Conservation (phyloP, 1,140 invertebrate species). For the Drosophila equinoxialis region DNA sequence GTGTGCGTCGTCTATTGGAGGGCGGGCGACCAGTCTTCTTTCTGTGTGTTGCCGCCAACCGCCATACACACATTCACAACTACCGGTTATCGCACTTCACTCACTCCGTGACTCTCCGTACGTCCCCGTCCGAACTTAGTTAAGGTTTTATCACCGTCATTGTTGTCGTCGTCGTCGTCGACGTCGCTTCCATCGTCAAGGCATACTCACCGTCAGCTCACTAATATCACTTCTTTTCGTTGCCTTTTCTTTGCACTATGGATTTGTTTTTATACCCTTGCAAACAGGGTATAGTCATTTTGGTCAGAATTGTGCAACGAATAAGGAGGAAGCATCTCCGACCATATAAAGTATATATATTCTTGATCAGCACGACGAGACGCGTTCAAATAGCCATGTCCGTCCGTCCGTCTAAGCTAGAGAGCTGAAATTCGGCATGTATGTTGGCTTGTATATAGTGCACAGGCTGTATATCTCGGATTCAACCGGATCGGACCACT, state of each 20-base stretch:
- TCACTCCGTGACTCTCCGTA: background rate
- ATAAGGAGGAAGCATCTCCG: too few relatives aligned
- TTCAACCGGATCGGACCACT: too few relatives aligned
- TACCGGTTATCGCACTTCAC: conserved; percentile 55
- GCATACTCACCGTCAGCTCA: background rate
- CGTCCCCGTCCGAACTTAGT: background rate
- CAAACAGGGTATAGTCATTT: too few relatives aligned
- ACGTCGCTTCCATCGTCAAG: background rate
- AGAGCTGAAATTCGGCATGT: too few relatives aligned
- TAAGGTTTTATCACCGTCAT: conserved; percentile 7
- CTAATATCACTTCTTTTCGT: background rate
- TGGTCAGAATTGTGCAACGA: too few relatives aligned
- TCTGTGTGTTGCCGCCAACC: background rate
- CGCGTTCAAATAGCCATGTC: too few relatives aligned
- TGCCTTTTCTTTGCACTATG: background rate
- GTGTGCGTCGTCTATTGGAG: conserved; percentile 7
- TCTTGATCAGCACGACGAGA: too few relatives aligned
- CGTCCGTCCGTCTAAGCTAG: too few relatives aligned
- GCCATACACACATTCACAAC: background rate
- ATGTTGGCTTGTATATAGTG: too few relatives aligned
- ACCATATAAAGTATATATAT: too few relatives aligned
- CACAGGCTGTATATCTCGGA: too few relatives aligned
- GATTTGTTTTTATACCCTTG: too few relatives aligned
- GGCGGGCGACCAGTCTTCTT: conserved; percentile 8
- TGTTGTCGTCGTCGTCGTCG: background rate